These are phyloP conservation scores for Ctenochaetus hawaiiensis DNA, from an alignment of 2,797 vertebrate genomes.

Conservation along the genomic window DNA sequence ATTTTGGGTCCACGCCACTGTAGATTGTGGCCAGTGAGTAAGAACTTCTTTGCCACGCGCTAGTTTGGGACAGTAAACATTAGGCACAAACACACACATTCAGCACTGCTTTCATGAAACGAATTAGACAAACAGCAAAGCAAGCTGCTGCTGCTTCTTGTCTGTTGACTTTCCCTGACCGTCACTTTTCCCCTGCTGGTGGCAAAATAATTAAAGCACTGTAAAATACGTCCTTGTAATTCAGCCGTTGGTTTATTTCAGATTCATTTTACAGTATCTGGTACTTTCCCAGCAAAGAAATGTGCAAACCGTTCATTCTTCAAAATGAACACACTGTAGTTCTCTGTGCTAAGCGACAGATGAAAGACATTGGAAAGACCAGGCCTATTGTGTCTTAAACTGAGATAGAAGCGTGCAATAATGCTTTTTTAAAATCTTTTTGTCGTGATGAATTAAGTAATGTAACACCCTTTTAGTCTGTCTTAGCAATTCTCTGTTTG, in stretches of 20 bases:
- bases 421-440: too few species aligned
- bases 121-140: constrained; percentile 79
- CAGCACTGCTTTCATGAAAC: constrained; percentile 75
- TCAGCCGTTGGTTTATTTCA: constrained; percentile 60
- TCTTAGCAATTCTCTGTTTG: too few species aligned
- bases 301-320: constrained; percentile 38
- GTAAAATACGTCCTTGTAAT: constrained; percentile 68
- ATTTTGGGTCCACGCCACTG: constrained; percentile 76
- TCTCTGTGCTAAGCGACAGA: constrained; percentile 8
- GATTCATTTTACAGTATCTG: constrained; percentile 47
- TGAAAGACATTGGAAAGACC: too few species aligned
- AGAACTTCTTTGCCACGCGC: constrained; percentile 71
- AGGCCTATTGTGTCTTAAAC: too few species aligned
- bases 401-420: too few species aligned
- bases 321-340: constrained; percentile 20
- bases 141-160: constrained; percentile 71
- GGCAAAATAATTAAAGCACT: constrained; percentile 71
- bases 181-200: constrained; percentile 72
- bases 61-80: constrained; percentile 84
- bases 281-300: constrained; percentile 49
- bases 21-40: constrained; percentile 76
- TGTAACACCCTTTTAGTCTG: too few species aligned
- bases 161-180: constrained; percentile 81
- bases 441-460: too few species aligned
- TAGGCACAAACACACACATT: constrained; percentile 83